Evolutionary conservation across 92 coral and sea anemone genomes (phyloP).

Genomic region (Zoanthus solanderi): DNA sequence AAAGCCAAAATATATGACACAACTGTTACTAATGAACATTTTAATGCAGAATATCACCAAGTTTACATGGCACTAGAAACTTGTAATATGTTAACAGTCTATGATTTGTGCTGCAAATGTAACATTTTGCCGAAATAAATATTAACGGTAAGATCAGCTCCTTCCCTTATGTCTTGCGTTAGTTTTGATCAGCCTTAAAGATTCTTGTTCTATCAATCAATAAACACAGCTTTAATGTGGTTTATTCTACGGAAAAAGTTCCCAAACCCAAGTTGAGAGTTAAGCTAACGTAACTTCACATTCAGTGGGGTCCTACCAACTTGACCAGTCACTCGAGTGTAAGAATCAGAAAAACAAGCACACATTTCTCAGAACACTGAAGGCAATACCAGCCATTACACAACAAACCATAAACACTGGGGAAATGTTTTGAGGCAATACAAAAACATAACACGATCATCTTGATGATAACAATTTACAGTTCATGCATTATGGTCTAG

Average conservation of each 20-base stretch:
- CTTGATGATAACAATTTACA: not conserved
- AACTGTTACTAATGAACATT: not conserved
- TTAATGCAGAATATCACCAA: not conserved
- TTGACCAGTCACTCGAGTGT: not conserved
- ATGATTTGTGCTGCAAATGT: not conserved
- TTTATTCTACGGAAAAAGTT: not conserved
- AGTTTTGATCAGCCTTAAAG: not conserved
- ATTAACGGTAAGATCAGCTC: not conserved
- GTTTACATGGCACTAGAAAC: not conserved
- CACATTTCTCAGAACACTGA: not conserved
- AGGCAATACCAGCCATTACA: not conserved
- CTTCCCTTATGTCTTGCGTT: not conserved
- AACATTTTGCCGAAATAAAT: not conserved
- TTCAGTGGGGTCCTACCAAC: not conserved
- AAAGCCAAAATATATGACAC: not conserved
- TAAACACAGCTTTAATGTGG: not conserved
- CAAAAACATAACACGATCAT: not conserved
- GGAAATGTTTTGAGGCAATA: slow-evolving; percentile 3
- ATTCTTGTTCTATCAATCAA: not conserved
- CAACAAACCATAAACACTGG: not conserved
- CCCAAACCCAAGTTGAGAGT: not conserved
- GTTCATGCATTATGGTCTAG: not conserved
- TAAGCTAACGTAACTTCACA: not conserved
- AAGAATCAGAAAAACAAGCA: not conserved
- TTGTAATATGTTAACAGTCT: not conserved